Conservation (phyloP, 2,113 vertebrate species). For the Neomonachus schauinslandi region DNA sequence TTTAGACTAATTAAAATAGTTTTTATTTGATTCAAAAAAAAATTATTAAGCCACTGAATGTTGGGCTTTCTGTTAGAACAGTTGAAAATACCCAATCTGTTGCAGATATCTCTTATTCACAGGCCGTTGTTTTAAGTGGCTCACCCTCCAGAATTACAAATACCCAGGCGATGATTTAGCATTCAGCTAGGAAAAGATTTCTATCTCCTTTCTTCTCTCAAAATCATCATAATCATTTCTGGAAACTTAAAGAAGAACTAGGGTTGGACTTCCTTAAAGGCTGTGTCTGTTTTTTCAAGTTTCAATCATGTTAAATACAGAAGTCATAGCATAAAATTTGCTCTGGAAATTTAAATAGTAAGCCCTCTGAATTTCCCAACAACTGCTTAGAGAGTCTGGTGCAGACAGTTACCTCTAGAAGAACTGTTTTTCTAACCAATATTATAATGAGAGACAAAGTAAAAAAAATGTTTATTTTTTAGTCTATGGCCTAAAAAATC, state of each 20-base stretch:
- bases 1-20: neutral
- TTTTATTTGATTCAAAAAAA: neutral
- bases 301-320: neutral
- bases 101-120: neutral
- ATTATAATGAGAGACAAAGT: neutral
- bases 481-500: neutral
- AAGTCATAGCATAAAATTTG: neutral
- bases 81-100: neutral
- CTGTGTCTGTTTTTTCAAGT: neutral
- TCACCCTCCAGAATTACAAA: neutral
- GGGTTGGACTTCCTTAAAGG: neutral
- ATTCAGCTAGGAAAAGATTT: neutral
- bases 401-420: neutral
- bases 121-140: neutral
- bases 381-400: neutral
- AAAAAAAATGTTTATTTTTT: neutral
- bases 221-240: neutral
- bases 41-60: neutral
- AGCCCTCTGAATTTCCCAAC: neutral
- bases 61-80: neutral
- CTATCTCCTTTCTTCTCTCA: neutral
- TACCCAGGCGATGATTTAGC: neutral
- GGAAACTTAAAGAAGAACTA: neutral
- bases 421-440: neutral
- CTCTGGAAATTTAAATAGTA: neutral